Base-by-base conservation (phyloP, 2,113 vertebrate genomes). In the Coracopsis vasa region DNA sequence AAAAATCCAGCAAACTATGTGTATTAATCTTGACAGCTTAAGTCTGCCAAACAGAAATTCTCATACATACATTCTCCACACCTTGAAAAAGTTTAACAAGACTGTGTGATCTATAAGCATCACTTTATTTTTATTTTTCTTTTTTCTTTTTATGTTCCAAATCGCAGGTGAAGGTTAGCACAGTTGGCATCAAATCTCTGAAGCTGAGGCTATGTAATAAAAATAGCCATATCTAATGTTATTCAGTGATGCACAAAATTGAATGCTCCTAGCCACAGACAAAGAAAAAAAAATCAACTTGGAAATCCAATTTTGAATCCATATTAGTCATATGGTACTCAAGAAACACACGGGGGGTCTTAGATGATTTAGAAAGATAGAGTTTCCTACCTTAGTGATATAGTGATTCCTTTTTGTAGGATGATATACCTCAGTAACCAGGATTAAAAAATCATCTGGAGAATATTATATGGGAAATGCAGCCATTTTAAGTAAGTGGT, bases 1-100 rank as follows among this genome's bases (percentile, higher is more conserved):
- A 97, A 91, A 98, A 97, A 90, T 97, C 31, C 78, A 92, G 18
- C 51, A 69, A 86, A 86, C 58, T 44, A 33, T 60, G 35, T 9
- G 14, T 45, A 24, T 95, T 93, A 95, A 71, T 72, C 41, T 91
- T 51, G 37, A 51, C 27, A 91, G 33, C 25, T 80, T 78, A 7
- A 6, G 14, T 54, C 65, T 75, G 48, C 23, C 70, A 70, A 73
- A 45, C 27, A 81, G 17, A 58, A 7, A 41, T 56, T 69, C 6
- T 83, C 28, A 47, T 41, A 48, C 8, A 51, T 58, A 16, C 2
- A 6, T 41, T 70, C 45, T 47, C 29, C 37, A 73, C 6, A 28
- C 33, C 41, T 15, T 35, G 45, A 17, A 85, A 64, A 91, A 51
- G 9, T 70, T 79, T 88, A 42, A 65, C 9, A 37, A 48, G 53